A percentile compares a stretch with the other conserved stretches of the same genome.
phyloP scores from a whole-genome alignment of 1,140 invertebrate genomes.

The Bombus cullumanus region DNA sequence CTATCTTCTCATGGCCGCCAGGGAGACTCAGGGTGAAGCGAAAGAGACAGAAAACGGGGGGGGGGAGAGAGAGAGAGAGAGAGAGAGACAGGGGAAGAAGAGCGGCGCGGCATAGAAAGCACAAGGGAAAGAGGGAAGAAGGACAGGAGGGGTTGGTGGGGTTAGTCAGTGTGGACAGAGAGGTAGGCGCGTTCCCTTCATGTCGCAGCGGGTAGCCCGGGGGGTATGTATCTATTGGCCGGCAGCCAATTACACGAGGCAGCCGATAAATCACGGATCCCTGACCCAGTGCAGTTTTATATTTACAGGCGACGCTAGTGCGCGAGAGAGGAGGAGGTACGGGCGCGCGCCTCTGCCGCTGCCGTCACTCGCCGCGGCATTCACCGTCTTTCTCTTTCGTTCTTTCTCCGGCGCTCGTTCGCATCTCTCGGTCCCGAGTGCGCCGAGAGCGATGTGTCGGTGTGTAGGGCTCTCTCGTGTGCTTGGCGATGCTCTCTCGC shows the following conservation, averaged over 20 bases:
- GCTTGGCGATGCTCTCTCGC: slow-evolving; percentile 31
- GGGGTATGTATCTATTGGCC: slow-evolving; percentile 76
- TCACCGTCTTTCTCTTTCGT: slow-evolving; percentile 49
- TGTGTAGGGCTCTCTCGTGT: slow-evolving; percentile 17
- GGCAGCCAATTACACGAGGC: slow-evolving; percentile 77
- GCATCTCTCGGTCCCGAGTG: background rate
- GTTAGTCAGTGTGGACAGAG: background rate
- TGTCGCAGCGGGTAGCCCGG: slow-evolving; percentile 57
- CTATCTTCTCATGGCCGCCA: background rate
- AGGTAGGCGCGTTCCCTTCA: slow-evolving; percentile 26
- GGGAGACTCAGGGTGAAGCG: background rate
- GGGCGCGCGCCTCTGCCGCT: slow-evolving; percentile 11
- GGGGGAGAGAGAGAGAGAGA: no score
- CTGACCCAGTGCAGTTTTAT: slow-evolving; percentile 83
- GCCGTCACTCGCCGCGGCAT: slow-evolving; percentile 27
- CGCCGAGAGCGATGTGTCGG: background rate
- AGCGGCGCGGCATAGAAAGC: slow-evolving; percentile 1
- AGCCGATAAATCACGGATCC: slow-evolving; percentile 81
- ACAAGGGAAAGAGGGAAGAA: background rate
- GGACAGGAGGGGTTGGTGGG: background rate
- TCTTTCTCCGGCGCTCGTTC: background rate
- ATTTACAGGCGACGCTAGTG: slow-evolving; percentile 71
- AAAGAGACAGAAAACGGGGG: background rate
- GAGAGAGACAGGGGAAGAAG: no score
- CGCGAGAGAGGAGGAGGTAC: slow-evolving; percentile 34